Evolutionary conservation across 2,113 vertebrate genomes (phyloP).

Genomic region (Eupsittula cactorum): DNA sequence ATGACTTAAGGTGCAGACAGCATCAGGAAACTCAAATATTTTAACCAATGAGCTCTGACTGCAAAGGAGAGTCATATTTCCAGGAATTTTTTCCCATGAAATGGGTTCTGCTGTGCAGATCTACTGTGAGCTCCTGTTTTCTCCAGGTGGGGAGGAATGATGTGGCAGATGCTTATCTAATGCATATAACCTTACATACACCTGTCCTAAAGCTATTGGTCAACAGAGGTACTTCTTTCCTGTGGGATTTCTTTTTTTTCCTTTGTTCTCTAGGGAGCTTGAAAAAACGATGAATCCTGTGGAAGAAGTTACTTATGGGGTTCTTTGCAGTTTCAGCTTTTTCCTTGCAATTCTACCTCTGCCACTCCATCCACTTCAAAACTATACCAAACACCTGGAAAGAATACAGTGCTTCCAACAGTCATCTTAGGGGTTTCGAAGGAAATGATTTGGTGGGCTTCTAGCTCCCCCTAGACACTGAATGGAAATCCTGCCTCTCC

Average conservation of each 20-base stretch:
- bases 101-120: background rate
- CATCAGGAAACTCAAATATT: background rate
- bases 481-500: background rate
- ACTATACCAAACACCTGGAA: background rate
- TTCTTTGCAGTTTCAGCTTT: background rate
- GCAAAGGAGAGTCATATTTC: background rate
- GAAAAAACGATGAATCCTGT: background rate
- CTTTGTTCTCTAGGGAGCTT: background rate
- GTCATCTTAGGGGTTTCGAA: background rate
- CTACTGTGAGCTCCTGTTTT: background rate
- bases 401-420: background rate
- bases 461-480: conserved; percentile 61
- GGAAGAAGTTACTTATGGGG: background rate
- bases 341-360: background rate
- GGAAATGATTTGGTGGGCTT: background rate
- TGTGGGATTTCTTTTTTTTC: background rate
- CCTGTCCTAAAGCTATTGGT: background rate
- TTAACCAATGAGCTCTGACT: background rate
- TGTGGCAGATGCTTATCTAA: background rate
- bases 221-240: background rate
- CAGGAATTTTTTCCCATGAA: background rate
- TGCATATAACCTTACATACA: background rate
- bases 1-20: background rate
- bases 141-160: background rate
- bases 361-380: background rate